Conservation (phyloP, 2,888 invertebrate species). For the Sinopyrophorus schimmeli region DNA sequence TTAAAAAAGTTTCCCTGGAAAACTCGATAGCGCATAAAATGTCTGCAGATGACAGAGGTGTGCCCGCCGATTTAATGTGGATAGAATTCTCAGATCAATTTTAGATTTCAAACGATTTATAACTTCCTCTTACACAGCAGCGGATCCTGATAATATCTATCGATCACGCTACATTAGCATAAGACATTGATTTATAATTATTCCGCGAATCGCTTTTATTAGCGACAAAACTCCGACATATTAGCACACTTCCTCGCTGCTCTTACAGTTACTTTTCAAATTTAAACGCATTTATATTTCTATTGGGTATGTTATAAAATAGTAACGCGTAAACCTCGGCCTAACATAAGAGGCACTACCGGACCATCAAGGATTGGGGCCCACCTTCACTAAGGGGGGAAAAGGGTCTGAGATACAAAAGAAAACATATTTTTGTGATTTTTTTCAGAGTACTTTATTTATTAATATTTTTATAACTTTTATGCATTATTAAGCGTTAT, state of each 20-base stretch:
- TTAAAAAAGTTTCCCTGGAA: constrained; percentile 39
- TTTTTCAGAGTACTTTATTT: no score
- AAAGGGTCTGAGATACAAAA: no score
- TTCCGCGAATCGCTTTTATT: constrained; percentile 35
- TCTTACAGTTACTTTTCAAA: no score
- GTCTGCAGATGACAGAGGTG: constrained; percentile 51
- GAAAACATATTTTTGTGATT: no score
- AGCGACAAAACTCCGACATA: constrained; percentile 19
- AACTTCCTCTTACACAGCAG: constrained; percentile 54
- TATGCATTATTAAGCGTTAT: no score
- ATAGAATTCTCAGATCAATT: constrained; percentile 56
- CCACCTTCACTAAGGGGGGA: no score
- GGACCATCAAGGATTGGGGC: no score
- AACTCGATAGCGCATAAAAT: constrained; percentile 40
- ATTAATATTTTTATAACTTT: no score
- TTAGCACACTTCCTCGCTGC: constrained; percentile 22
- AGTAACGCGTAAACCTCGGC: no score
- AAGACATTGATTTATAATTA: constrained; percentile 58
- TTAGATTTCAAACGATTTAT: constrained; percentile 57
- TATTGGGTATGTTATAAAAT: no score
- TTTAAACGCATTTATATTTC: no score
- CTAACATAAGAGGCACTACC: no score
- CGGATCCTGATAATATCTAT: constrained; percentile 52
- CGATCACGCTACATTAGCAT: constrained; percentile 56
- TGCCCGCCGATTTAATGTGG: constrained; percentile 53